phyloP scores from a whole-genome alignment of 2,888 invertebrate species.

The Philereme vetulata region DNA sequence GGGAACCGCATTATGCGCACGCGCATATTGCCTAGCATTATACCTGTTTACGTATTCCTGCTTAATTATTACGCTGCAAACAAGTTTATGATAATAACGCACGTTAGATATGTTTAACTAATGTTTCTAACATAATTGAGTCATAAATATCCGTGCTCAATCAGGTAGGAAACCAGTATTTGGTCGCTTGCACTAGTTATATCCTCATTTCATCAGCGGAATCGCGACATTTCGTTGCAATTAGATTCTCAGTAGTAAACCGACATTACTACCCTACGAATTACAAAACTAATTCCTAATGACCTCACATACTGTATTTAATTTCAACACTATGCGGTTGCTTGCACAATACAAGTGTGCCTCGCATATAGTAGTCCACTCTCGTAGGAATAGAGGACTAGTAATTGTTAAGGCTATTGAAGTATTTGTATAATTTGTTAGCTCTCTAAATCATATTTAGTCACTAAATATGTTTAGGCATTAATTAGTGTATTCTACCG shows the following conservation, averaged over 20 bases:
- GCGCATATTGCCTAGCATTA: conserved; percentile 11
- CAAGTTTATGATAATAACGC: neutral
- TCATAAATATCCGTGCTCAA: neutral
- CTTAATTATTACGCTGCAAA: neutral
- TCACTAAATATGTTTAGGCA: too few species aligned
- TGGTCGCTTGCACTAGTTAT: conserved; percentile 8
- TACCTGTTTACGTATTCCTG: conserved; percentile 9
- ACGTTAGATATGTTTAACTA: neutral
- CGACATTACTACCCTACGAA: too few species aligned
- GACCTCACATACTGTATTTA: conserved; percentile 4
- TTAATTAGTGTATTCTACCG: too few species aligned
- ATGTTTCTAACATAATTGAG: too few species aligned
- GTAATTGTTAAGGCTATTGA: too few species aligned
- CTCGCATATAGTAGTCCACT: neutral
- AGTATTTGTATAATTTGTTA: too few species aligned
- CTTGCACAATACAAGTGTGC: conserved; percentile 11
- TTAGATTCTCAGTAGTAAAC: neutral
- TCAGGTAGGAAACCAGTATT: neutral
- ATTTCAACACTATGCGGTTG: conserved; percentile 7
- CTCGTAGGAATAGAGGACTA: too few species aligned
- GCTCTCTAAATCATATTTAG: too few species aligned
- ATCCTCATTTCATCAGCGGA: conserved; percentile 21
- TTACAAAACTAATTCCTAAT: conserved; percentile 12
- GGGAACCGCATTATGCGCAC: conserved; percentile 36
- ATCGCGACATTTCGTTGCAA: conserved; percentile 13